A percentile compares a stretch with the other conserved stretches of the same genome.
These are phyloP conservation scores for Corydoras sp. DNA, from an alignment of 2,113 vertebrate genomes.

Conservation along the genomic window DNA sequence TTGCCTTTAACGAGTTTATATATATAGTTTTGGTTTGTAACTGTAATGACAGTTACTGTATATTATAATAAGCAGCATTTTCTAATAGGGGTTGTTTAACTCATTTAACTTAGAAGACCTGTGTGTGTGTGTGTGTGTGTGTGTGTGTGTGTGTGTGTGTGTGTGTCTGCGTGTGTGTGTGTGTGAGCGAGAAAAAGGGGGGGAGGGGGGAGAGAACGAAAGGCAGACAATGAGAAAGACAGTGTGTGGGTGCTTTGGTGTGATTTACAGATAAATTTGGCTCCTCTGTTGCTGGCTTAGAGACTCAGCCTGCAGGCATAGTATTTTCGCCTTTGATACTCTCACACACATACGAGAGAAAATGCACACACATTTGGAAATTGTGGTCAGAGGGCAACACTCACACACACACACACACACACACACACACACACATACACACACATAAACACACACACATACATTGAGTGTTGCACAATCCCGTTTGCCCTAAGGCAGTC, in stretches of 20 bases:
- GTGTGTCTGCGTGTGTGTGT: neutral
- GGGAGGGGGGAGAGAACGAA: neutral
- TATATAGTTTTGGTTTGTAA: too few species aligned
- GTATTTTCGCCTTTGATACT: conserved; percentile 38
- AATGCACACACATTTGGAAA: conserved; percentile 37
- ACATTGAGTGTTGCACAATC: conserved; percentile 26
- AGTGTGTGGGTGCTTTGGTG: neutral
- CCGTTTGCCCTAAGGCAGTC: conserved; percentile 45
- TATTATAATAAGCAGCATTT: too few species aligned
- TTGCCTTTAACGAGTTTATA: too few species aligned
- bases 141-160: conserved; percentile 5
- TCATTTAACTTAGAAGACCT: too few species aligned
- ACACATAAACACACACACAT: conserved; percentile 21
- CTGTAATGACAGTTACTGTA: neutral
- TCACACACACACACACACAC: conserved; percentile 16
- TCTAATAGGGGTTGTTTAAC: too few species aligned
- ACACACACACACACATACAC: conserved; percentile 25
- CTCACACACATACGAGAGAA: conserved; percentile 16
- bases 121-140: neutral
- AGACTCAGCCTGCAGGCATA: conserved; percentile 22
- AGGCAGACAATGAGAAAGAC: conserved; percentile 4
- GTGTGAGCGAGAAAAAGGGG: neutral
- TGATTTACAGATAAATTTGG: conserved; percentile 20
- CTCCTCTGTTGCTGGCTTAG: conserved; percentile 1
- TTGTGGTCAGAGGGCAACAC: conserved; percentile 41